These are phyloP conservation scores for Cepaea hortensis DNA, from an alignment of 2,888 invertebrate species.

Conservation along the genomic window DNA sequence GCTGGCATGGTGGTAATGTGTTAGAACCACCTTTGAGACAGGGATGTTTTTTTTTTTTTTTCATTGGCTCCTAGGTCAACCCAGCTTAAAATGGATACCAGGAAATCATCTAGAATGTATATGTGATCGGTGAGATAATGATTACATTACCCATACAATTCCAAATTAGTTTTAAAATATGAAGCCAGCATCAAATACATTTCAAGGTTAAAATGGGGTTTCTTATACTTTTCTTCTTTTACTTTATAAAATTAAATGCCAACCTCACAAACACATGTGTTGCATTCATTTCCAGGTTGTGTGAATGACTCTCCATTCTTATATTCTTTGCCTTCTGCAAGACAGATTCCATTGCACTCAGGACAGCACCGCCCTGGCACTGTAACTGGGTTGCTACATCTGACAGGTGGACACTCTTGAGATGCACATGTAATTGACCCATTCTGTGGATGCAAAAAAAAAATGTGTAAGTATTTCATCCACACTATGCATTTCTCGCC, in stretches of 20 bases:
- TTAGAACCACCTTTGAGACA: too few species aligned
- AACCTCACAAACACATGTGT: constrained; percentile 67
- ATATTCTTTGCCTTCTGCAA: constrained; percentile 62
- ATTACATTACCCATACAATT: too few species aligned
- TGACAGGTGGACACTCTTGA: constrained; percentile 59
- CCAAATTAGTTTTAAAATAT: too few species aligned
- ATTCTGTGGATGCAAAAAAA: constrained; percentile 51
- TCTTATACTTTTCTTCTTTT: too few species aligned
- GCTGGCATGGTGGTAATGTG: too few species aligned
- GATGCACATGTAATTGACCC: constrained; percentile 63
- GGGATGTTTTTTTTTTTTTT: too few species aligned
- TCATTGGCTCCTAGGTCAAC: too few species aligned
- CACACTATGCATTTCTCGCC: background rate
- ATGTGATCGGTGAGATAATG: too few species aligned
- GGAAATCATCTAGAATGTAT: too few species aligned
- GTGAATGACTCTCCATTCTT: constrained; percentile 66
- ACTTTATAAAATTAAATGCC: constrained; percentile 40
- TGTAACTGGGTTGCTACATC: constrained; percentile 62
- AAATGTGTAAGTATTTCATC: background rate
- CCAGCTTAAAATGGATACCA: too few species aligned
- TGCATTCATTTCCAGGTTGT: constrained; percentile 64
- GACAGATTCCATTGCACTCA: constrained; percentile 62
- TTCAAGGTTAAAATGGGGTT: too few species aligned
- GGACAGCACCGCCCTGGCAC: constrained; percentile 66
- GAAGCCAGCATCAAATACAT: too few species aligned